Evolutionary conservation across 92 coral and sea anemone species (phyloP), one percentile per base, ranked within the genome.

Genomic region (Galaxea fascicularis): DNA sequence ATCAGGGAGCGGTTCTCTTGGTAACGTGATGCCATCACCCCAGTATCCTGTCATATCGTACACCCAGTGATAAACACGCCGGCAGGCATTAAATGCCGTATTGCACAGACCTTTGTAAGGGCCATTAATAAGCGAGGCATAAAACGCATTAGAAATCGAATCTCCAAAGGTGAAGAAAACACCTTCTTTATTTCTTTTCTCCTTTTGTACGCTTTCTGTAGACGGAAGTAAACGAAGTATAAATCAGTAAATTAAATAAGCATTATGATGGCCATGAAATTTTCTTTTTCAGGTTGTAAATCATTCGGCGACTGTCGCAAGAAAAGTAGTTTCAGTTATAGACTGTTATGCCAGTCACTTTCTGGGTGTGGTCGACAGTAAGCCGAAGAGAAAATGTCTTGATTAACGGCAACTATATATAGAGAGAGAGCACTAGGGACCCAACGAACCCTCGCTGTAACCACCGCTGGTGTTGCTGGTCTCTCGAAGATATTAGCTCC

Each of bases 41-140:
- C 95, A 86, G 94, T 95, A 95, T 29, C 92, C 93, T 13, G 26
- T 65, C 95, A 92, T 94, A 57, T 88, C 93, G 74, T 95, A 95
- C 30, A 95, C 90, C 98, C 98, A 95, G 88, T 93, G 91, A 76
- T 94, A 88, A 14, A 87, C 57, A 39, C 24, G 30, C 74, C 76
- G 82, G 76, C 98, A 95, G 21, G 83, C 82, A 30, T 72, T 82
- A 70, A 94, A 94, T 16, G 72, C 85, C 57, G 45, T 77, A 30
- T 70, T 79, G 51, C 98, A 95, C 18, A 94, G 75, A 13, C 71
- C 87, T 31, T 46, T 58, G 72, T 90, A 91, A 16, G 91, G 94
- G 4, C 98, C 98, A 14, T 82, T 72, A 16, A 85, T 30, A 31
- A 95, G 78, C 39, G 94, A 77, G 44, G 73, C 73, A 16, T 44